A percentile compares a stretch with the other conserved stretches of the same genome.
Conservation (phyloP, 2,113 vertebrate species). For the Forbesichthys agassizii region DNA sequence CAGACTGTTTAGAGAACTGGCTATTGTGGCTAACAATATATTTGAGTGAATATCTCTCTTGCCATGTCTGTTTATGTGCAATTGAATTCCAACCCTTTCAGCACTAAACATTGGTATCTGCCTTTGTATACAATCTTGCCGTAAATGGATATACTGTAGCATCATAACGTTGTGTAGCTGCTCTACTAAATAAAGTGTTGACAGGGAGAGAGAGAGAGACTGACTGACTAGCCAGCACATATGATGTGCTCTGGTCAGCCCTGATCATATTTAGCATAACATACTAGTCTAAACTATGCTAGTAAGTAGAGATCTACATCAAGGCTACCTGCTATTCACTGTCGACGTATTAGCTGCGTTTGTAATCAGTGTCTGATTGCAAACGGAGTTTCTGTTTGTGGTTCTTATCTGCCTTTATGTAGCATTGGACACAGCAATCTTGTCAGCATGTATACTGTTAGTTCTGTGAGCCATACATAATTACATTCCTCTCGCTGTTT, state of each 20-base stretch:
- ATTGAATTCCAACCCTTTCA: neutral
- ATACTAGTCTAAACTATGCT: neutral
- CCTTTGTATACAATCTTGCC: neutral
- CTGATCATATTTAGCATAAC: neutral
- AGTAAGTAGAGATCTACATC: neutral
- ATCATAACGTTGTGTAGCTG: neutral
- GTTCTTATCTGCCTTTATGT: neutral
- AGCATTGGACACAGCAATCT: neutral
- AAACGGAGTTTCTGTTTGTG: conserved; percentile 9
- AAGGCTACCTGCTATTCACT: conserved; percentile 24
- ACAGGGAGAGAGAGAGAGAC: neutral
- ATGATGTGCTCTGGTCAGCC: neutral
- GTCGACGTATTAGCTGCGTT: conserved; percentile 26
- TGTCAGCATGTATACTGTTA: neutral
- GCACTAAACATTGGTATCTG: neutral
- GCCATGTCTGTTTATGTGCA: neutral
- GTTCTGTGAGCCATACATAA: neutral
- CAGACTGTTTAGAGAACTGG: too few relatives aligned
- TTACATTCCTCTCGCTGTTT: neutral
- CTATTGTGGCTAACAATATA: too few relatives aligned
- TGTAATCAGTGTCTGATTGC: conserved; percentile 5
- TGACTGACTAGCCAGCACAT: too few relatives aligned
- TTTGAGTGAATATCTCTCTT: neutral
- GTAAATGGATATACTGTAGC: neutral
- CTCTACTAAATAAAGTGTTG: neutral